A percentile compares a stretch with the other conserved stretches of the same genome.
phyloP scores from a whole-genome alignment of 2,113 vertebrate genomes.

The Pituophis catenifer region DNA sequence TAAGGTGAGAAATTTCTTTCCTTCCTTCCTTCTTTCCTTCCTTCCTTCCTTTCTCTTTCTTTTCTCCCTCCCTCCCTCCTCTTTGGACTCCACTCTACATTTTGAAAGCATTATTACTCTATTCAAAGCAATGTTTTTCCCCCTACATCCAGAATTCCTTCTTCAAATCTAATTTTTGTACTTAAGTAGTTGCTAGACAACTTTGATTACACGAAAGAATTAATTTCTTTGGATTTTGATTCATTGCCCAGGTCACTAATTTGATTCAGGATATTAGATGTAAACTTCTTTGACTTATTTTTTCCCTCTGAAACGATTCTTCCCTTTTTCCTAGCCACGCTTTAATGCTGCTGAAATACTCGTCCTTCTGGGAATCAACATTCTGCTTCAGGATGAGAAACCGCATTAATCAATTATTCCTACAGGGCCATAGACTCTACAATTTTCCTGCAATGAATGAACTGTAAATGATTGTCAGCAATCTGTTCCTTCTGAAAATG shows the following conservation, averaged over 20 bases:
- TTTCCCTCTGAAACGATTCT: neutral
- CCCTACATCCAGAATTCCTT: constrained; percentile 4
- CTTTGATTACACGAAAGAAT: constrained; percentile 19
- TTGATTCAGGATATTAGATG: constrained; percentile 11
- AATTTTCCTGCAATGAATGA: constrained; percentile 10
- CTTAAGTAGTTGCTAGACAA: neutral
- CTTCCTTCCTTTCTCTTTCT: no score
- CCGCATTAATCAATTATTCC: neutral
- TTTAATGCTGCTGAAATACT: constrained; percentile 18
- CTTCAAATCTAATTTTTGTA: neutral
- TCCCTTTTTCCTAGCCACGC: neutral
- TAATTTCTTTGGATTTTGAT: neutral
- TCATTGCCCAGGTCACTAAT: neutral
- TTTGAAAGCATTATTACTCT: neutral
- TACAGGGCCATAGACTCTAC: neutral
- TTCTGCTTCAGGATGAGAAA: constrained; percentile 17
- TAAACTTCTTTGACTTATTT: constrained; percentile 19
- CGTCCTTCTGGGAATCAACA: constrained; percentile 3
- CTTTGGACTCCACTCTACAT: neutral
- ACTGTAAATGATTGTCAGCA: constrained; percentile 40
- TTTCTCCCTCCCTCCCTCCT: neutral
- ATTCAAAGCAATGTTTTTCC: neutral
- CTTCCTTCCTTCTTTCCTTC: no score
- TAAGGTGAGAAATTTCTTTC: neutral
- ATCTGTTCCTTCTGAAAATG: constrained; percentile 19